A percentile compares a stretch with the other conserved stretches of the same genome.
Evolutionary conservation across 2,888 invertebrate species (phyloP).

Genomic region (Pilophorus perplexus): DNA sequence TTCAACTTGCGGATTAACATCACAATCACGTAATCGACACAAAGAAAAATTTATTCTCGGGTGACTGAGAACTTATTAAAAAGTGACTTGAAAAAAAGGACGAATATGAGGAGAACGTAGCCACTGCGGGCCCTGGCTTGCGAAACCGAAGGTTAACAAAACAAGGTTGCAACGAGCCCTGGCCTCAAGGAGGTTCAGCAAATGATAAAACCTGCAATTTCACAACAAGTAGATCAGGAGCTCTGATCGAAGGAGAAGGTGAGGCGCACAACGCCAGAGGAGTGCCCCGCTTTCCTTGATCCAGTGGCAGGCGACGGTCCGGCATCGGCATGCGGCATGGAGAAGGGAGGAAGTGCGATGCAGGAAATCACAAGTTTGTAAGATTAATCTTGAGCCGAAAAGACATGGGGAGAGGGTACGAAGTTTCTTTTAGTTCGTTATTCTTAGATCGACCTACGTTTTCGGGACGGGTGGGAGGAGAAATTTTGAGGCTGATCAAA

Average conservation of each 20-base stretch:
- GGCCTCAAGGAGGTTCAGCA: constrained; percentile 32
- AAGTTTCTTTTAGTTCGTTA: background rate
- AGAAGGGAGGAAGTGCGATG: too few relatives aligned
- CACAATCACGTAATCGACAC: background rate
- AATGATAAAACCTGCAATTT: constrained; percentile 31
- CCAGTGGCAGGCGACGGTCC: constrained; percentile 1
- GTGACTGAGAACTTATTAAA: too few relatives aligned
- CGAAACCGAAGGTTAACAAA: constrained; percentile 25
- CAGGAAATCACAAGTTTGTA: too few relatives aligned
- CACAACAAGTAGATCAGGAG: constrained; percentile 35
- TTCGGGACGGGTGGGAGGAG: too few relatives aligned
- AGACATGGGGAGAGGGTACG: background rate
- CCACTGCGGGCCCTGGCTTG: constrained; percentile 10
- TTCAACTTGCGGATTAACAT: background rate
- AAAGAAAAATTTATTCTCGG: background rate
- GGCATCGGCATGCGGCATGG: too few relatives aligned
- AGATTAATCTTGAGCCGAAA: too few relatives aligned
- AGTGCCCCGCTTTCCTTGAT: constrained; percentile 28
- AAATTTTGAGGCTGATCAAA: too few relatives aligned
- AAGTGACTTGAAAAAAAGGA: background rate
- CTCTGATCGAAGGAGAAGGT: constrained; percentile 5
- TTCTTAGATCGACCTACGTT: background rate
- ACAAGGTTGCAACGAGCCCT: constrained; percentile 21
- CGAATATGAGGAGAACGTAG: constrained; percentile 6
- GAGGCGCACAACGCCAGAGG: background rate